Evolutionary conservation across 2,888 invertebrate genomes (phyloP).

Genomic region (Agrotis exclamationis): DNA sequence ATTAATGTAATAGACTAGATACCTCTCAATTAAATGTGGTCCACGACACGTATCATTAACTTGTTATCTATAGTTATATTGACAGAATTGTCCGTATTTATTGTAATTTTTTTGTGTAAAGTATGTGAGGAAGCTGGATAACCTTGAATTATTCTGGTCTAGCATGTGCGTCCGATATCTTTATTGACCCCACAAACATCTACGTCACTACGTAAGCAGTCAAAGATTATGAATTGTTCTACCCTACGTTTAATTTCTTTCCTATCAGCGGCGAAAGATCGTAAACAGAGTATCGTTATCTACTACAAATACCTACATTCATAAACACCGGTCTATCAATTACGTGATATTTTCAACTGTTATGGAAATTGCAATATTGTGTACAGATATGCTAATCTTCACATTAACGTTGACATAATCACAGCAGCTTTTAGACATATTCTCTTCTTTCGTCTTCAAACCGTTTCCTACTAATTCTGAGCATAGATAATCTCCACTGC

Average conservation of each 20-base stretch:
- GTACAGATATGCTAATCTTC: conserved; percentile 9
- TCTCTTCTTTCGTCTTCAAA: not conserved
- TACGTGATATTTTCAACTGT: conserved; percentile 68
- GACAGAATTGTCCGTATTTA: conserved; percentile 7
- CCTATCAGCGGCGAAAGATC: conserved; percentile 70
- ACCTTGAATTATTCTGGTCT: conserved; percentile 74
- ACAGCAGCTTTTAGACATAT: not conserved
- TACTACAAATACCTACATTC: conserved; percentile 70
- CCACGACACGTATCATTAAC: conserved; percentile 11
- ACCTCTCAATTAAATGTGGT: conserved; percentile 8
- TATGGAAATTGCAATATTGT: conserved; percentile 46
- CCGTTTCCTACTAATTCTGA: not conserved
- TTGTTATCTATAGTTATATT: conserved; percentile 28
- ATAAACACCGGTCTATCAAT: conserved; percentile 75
- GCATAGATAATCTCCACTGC: not conserved
- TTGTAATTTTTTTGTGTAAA: conserved; percentile 26
- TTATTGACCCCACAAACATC: conserved; percentile 71
- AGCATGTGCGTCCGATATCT: conserved; percentile 67
- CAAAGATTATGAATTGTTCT: conserved; percentile 51
- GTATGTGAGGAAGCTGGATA: conserved; percentile 39
- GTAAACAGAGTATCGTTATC: conserved; percentile 80
- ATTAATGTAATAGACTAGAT: not conserved
- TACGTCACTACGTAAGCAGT: conserved; percentile 59
- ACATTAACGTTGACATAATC: not conserved
- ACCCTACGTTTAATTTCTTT: conserved; percentile 55